These are phyloP conservation scores for Parazoanthus darwini DNA, from an alignment of 92 coral and sea anemone genomes.

Conservation along the genomic window DNA sequence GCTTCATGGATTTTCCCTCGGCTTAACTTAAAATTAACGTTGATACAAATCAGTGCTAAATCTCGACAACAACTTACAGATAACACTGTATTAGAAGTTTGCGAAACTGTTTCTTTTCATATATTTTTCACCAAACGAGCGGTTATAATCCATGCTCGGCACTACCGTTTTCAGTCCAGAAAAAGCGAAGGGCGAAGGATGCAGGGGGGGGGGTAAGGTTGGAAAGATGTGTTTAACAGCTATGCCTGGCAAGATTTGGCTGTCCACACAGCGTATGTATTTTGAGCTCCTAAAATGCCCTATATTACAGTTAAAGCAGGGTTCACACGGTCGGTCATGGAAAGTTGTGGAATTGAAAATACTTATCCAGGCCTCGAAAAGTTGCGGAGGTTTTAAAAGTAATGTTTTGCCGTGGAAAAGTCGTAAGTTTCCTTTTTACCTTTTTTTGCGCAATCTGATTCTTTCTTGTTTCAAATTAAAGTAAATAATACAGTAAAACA, in stretches of 20 bases:
- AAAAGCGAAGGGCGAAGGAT: too few species aligned
- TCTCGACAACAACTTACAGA: too few species aligned
- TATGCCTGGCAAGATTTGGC: background rate
- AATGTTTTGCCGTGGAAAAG: background rate
- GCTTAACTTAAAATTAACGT: too few species aligned
- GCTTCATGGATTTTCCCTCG: too few species aligned
- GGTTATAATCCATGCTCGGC: too few species aligned
- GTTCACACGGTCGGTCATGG: background rate
- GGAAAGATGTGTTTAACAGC: background rate
- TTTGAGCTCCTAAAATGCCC: background rate
- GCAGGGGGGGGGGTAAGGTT: too few species aligned
- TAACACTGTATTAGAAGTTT: too few species aligned
- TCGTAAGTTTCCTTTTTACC: background rate
- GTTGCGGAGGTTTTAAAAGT: background rate
- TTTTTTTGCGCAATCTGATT: background rate
- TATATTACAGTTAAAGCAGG: background rate
- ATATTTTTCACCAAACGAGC: too few species aligned
- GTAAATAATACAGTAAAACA: background rate
- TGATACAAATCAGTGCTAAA: too few species aligned
- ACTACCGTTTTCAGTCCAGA: too few species aligned
- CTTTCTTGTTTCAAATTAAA: background rate
- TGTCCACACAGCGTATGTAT: background rate
- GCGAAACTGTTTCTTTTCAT: too few species aligned
- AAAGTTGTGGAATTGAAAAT: too few species aligned
- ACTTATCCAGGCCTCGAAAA: background rate